phyloP scores from a whole-genome alignment of 2,797 vertebrate species.

The Microchirus variegatus region DNA sequence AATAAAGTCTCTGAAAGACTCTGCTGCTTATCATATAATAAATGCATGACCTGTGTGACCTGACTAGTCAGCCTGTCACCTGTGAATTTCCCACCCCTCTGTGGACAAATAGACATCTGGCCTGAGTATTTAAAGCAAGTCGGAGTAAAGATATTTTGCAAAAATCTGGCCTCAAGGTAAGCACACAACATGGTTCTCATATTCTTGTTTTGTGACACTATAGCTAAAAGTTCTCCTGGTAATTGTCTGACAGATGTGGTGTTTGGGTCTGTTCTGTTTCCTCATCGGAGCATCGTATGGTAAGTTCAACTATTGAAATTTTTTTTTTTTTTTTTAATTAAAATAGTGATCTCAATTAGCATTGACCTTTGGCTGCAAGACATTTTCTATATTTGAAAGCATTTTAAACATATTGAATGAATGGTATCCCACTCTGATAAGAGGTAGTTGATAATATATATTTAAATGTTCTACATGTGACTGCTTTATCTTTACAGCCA shows the following conservation, averaged over 20 bases:
- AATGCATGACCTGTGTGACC: background rate
- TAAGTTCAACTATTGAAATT: conserved; percentile 19
- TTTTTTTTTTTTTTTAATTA: too few species aligned
- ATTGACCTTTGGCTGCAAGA: too few species aligned
- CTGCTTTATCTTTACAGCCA: background rate
- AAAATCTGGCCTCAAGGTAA: conserved; percentile 40
- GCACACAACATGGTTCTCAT: background rate
- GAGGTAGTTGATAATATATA: too few species aligned
- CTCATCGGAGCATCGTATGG: conserved; percentile 53
- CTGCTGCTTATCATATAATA: too few species aligned
- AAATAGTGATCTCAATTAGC: too few species aligned
- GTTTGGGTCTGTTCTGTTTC: conserved; percentile 47
- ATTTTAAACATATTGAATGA: too few species aligned
- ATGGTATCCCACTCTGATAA: too few species aligned
- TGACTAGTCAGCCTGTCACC: conserved; percentile 25
- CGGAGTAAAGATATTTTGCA: background rate
- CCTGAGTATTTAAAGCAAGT: conserved; percentile 21
- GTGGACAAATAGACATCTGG: background rate
- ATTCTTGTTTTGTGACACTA: background rate
- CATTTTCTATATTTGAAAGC: too few species aligned
- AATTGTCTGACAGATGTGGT: conserved; percentile 59
- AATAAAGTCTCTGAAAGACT: too few species aligned
- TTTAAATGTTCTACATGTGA: too few species aligned
- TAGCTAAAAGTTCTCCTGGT: background rate
- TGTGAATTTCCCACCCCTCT: conserved; percentile 55